A percentile compares a stretch with the other conserved stretches of the same genome.
These are phyloP conservation scores for Dendrolimus pini DNA, from an alignment of 2,888 invertebrate genomes.

Conservation along the genomic window DNA sequence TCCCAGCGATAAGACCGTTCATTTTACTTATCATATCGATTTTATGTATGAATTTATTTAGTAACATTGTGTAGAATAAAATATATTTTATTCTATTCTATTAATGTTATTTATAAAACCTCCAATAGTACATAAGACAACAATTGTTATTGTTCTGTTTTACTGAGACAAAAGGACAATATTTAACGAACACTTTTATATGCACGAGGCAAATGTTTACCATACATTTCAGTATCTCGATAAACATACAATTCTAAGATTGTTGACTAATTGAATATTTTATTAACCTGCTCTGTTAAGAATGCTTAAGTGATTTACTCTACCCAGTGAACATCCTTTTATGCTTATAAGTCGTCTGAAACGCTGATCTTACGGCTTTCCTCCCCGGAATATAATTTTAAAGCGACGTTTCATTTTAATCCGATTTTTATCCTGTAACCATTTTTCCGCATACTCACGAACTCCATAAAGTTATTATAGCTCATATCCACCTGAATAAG, in stretches of 20 bases:
- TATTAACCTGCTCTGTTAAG: conserved; percentile 42
- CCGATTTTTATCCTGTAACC: conserved; percentile 18
- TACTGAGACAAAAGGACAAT: too few relatives aligned
- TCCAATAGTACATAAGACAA: too few relatives aligned
- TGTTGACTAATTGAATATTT: conserved; percentile 41
- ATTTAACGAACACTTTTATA: too few relatives aligned
- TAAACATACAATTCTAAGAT: conserved; percentile 20
- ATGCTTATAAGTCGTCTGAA: conserved; percentile 33
- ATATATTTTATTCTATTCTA: too few relatives aligned
- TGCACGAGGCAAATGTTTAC: too few relatives aligned
- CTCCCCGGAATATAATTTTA: conserved; percentile 19
- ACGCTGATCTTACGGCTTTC: conserved; percentile 31
- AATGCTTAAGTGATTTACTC: conserved; percentile 35
- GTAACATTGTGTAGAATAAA: too few relatives aligned
- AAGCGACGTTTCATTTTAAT: conserved; percentile 20
- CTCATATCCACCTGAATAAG: conserved; percentile 18
- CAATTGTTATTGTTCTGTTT: too few relatives aligned
- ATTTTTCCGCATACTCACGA: conserved; percentile 12
- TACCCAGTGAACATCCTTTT: conserved; percentile 33
- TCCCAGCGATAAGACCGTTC: too few relatives aligned
- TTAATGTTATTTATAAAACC: too few relatives aligned
- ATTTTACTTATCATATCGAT: too few relatives aligned
- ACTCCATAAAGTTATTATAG: conserved; percentile 12
- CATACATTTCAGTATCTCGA: too few relatives aligned
- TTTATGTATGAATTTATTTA: too few relatives aligned